Conservation (phyloP, 1,140 invertebrate genomes). For the Euwallacea similis region DNA sequence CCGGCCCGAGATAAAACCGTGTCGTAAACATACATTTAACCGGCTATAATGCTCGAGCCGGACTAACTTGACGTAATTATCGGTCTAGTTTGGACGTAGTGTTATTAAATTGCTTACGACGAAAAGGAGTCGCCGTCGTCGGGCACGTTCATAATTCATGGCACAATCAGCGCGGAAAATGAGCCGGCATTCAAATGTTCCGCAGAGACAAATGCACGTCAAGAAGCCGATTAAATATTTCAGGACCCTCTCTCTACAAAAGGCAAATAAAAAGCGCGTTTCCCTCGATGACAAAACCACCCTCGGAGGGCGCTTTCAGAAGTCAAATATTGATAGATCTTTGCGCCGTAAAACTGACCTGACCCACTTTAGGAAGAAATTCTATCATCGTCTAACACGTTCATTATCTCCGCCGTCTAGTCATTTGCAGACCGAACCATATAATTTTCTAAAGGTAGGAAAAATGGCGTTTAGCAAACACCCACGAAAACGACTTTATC, state of each 20-base stretch:
- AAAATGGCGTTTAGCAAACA: constrained; percentile 4
- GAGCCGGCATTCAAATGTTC: constrained; percentile 30
- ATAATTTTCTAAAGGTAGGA: neutral
- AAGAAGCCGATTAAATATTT: constrained; percentile 25
- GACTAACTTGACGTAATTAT: constrained; percentile 35
- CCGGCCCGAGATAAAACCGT: constrained; percentile 27
- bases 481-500: neutral
- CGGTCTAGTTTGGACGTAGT: constrained; percentile 13
- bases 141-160: constrained; percentile 9
- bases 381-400: too few species aligned
- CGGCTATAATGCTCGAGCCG: constrained; percentile 27
- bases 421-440: neutral
- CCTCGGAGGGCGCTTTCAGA: neutral
- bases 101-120: constrained; percentile 1
- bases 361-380: too few species aligned
- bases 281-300: constrained; percentile 13
- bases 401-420: too few species aligned
- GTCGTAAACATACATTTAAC: constrained; percentile 37
- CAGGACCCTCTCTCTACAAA: constrained; percentile 5
- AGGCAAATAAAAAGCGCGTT: constrained; percentile 27
- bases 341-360: too few species aligned
- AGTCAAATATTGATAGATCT: too few species aligned
- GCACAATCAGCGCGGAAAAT: constrained; percentile 24
- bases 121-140: too few species aligned
- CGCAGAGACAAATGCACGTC: constrained; percentile 25